Evolutionary conservation across 2,113 vertebrate genomes (phyloP), one percentile per base, ranked within the genome.

Genomic region (Scalopus aquaticus): DNA sequence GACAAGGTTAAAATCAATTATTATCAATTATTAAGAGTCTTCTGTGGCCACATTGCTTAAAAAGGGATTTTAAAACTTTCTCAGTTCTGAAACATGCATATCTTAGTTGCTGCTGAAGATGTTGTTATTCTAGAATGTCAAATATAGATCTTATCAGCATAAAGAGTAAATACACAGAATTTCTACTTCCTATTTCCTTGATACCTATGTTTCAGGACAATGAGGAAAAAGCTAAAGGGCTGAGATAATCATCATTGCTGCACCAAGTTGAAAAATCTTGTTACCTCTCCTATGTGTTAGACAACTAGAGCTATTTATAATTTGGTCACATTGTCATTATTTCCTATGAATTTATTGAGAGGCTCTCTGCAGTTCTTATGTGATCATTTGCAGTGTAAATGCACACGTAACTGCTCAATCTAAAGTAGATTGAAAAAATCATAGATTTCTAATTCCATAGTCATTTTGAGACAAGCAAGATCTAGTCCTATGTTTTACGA

Each of bases 1-100:
- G 98, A 98, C 98, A 98, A 98, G 98, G 98, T 99, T 99, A 98
- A 99, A 99, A 99, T 99, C 99, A 99, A 99, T 99, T 98, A 98
- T 98, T 98, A 99, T 99, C 98, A 99, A 99, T 99, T 99, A 99
- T 99, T 99, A 99, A 99, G 97, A 96, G 97, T 97, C 97, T 97
- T 98, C 97, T 98, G 98, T 98, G 98, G 97, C 98, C 97, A 39
- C 97, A 97, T 97, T 98, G 98, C 98, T 98, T 98, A 98, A 98
- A 98, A 98, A 95, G 89, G 90, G 97, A 95, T 97, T 98, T 98
- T 96, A 96, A 97, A 98, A 98, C 96, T 98, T 98, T 90, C 96
- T 97, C 88, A 30, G 80, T 96, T 98, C 97, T 97, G 97, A 98
- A 97, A 97, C 90, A 96, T 95, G 97, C 97, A 96, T 98, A 96